phyloP scores from a whole-genome alignment of 1,140 invertebrate genomes.

The Nasonia longicornis region DNA sequence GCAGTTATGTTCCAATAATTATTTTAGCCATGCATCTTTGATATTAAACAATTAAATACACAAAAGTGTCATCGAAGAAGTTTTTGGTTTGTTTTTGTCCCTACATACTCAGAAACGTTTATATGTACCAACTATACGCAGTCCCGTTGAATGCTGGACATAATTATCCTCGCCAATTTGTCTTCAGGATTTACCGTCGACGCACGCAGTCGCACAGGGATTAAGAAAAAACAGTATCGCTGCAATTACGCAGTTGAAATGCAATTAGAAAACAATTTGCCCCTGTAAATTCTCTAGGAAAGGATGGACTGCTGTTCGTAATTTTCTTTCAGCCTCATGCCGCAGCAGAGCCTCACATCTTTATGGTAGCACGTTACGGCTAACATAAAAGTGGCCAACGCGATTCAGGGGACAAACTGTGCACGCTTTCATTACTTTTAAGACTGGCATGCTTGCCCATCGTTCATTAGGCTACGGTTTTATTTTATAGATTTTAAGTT shows the following conservation, averaged over 20 bases:
- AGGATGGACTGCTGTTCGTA: conserved; percentile 1
- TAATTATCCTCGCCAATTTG: too few relatives aligned
- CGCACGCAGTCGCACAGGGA: not conserved
- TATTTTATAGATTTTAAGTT: not conserved
- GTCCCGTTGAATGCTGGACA: too few relatives aligned
- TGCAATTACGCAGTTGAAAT: conserved; percentile 3
- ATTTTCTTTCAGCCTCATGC: conserved; percentile 23
- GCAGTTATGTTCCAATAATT: too few relatives aligned
- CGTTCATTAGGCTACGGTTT: not conserved
- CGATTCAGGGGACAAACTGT: not conserved
- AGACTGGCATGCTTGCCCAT: not conserved
- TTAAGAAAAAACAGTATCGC: not conserved
- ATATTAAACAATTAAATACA: too few relatives aligned
- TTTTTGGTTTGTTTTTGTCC: too few relatives aligned
- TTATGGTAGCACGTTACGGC: conserved; percentile 20
- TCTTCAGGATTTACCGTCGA: too few relatives aligned
- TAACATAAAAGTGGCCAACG: conserved; percentile 16
- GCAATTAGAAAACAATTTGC: conserved; percentile 41
- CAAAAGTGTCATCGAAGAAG: too few relatives aligned
- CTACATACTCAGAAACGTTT: too few relatives aligned
- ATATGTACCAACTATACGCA: too few relatives aligned
- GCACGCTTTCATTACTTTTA: conserved; percentile 24
- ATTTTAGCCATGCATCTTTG: too few relatives aligned
- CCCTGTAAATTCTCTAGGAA: conserved; percentile 4
- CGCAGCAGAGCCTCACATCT: not conserved